A percentile compares a stretch with the other conserved stretches of the same genome.
Conservation (phyloP, 1,140 invertebrate genomes). For the Sminthurides bifidus region DNA sequence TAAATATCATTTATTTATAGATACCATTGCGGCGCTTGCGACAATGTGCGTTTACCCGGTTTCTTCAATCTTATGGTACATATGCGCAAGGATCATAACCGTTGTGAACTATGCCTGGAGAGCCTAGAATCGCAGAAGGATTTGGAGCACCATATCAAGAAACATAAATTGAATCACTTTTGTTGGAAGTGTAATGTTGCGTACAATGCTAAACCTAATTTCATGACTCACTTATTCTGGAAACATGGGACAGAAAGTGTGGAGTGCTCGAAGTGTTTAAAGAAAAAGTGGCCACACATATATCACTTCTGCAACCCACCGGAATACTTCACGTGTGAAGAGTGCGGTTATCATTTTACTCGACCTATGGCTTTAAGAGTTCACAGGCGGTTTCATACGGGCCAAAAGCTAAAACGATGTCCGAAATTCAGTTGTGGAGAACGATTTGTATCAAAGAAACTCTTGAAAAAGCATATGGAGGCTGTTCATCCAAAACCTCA, state of each 20-base stretch:
- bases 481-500: constrained; percentile 6
- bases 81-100: constrained; percentile 62
- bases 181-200: constrained; percentile 74
- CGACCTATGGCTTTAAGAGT: constrained; percentile 66
- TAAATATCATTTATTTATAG: constrained; percentile 1
- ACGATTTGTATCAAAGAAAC: constrained; percentile 66
- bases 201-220: constrained; percentile 71
- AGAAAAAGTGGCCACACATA: constrained; percentile 79
- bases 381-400: constrained; percentile 51
- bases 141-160: constrained; percentile 68
- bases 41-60: constrained; percentile 48
- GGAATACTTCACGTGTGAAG: constrained; percentile 59
- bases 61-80: constrained; percentile 75
- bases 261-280: constrained; percentile 65
- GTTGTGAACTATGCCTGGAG: constrained; percentile 73
- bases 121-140: constrained; percentile 60
- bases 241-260: constrained; percentile 79
- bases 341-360: constrained; percentile 59
- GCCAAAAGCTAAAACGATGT: constrained; percentile 57
- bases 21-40: constrained; percentile 28
- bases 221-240: constrained; percentile 77
- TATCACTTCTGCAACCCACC: constrained; percentile 79
- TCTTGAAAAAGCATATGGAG: constrained; percentile 52
- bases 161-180: constrained; percentile 65
- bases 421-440: constrained; percentile 49